These are phyloP conservation scores for Onchidella celtica DNA, from an alignment of 2,888 invertebrate species.

Conservation along the genomic window DNA sequence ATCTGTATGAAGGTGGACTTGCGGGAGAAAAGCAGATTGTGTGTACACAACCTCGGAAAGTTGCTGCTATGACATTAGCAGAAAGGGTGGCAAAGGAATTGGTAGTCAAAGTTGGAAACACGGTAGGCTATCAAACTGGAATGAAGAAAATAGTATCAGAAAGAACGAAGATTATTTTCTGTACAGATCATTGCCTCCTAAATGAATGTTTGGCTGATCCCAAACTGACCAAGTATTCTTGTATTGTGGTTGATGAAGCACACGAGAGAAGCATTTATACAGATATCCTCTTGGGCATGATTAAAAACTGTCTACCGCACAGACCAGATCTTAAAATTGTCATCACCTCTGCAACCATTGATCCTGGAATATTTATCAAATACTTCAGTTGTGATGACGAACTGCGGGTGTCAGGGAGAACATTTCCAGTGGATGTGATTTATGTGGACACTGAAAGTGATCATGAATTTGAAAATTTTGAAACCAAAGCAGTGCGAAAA, in stretches of 20 bases:
- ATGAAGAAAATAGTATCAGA: conserved; percentile 53
- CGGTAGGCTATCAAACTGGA: conserved; percentile 76
- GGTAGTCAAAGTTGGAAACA: conserved; percentile 66
- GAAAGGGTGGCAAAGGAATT: conserved; percentile 77
- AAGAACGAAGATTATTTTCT: conserved; percentile 73
- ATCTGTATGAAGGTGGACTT: conserved; percentile 72
- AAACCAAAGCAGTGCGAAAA: conserved; percentile 68
- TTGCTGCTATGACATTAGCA: conserved; percentile 79
- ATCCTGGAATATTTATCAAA: conserved; percentile 73
- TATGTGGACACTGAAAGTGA: conserved; percentile 59
- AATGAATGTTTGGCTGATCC: conserved; percentile 75
- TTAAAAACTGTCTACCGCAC: conserved; percentile 67
- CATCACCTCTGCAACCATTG: conserved; percentile 80
- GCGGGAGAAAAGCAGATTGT: conserved; percentile 66
- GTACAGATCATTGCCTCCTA: conserved; percentile 78
- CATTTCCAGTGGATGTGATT: conserved; percentile 77
- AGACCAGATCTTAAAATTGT: conserved; percentile 76
- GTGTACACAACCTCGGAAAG: conserved; percentile 80
- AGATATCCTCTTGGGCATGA: conserved; percentile 79
- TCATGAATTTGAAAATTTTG: conserved; percentile 60
- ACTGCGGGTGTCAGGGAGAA: conserved; percentile 75
- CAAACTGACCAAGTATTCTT: conserved; percentile 61
- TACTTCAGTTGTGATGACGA: conserved; percentile 73
- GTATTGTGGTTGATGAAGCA: conserved; percentile 80
- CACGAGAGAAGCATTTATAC: conserved; percentile 79